Base-by-base conservation (phyloP, 2,888 invertebrate species). In the Panopea generosa region DNA sequence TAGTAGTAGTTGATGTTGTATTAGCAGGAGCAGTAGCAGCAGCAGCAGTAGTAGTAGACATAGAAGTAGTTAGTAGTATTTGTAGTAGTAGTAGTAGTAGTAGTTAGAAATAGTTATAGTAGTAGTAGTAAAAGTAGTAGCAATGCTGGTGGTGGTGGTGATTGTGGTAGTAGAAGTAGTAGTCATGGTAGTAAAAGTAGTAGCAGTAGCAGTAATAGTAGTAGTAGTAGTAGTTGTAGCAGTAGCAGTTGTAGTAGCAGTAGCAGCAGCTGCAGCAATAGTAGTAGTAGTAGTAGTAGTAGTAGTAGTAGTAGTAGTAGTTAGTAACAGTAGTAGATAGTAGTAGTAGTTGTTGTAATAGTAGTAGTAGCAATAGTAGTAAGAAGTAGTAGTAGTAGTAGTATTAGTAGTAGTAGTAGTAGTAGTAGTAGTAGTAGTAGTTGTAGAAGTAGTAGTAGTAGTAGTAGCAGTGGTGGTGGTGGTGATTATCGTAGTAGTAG, bases 231-330 rank as follows among this genome's bases (percentile, higher is more conserved):
- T 50, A 50, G 62, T 50, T 50, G 47, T 50, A 33, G 40, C 27
- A 47, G 62, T 62, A 50, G 50, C 29, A 50, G 62, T 49, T 33
- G 62, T 49, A 50, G 62, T 47, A 50, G 62, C 50, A 33, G 50
- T 49, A 50, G 50, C 27, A 50, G 62, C 50, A 50, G 50, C 27
- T 18, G 26, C 27, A 50, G 62, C 27, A 62, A 50, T 50, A 62
- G 62, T 50, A 62, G 62, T 62, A 62, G 62, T 49, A 49, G 62
- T 62, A 62, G 62, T 62, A 62, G 62, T 49, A 62, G 62, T 62
- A 50, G 50, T 62, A 62, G 62, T 62, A 62, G 62, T 49, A 62
- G 50, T 50, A 50, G 62, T 50, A 62, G 50, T 49, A 50, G 49
- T 62, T 40, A 45, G 59, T 22, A 59, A 27, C 9, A 59, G 59